Evolutionary conservation across 2,888 invertebrate species (phyloP).

Genomic region (Trichopoda pennipes): DNA sequence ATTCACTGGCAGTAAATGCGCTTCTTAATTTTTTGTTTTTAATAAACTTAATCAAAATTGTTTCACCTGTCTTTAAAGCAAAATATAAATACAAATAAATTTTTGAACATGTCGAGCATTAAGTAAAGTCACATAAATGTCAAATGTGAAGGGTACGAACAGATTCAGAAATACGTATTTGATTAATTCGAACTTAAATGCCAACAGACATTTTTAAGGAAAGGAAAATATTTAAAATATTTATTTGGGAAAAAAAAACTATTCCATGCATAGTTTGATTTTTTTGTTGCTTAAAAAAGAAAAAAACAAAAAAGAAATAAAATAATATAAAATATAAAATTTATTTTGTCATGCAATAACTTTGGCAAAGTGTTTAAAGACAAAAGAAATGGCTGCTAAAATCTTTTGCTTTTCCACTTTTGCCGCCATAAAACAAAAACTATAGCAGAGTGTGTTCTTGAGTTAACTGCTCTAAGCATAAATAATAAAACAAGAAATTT

Average conservation of each 20-base stretch:
- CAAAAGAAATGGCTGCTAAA: slow-evolving; percentile 5
- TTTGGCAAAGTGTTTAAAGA: slow-evolving; percentile 3
- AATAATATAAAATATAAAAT: no score
- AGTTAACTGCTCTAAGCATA: neutral
- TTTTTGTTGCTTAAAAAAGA: no score
- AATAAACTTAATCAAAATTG: neutral
- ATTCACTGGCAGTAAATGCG: slow-evolving; percentile 9
- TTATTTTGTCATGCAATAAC: neutral
- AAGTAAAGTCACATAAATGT: neutral
- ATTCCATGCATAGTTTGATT: no score
- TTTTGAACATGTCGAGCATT: neutral
- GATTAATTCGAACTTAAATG: no score
- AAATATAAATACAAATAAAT: slow-evolving; percentile 4
- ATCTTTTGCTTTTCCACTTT: neutral
- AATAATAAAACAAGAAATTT: no score
- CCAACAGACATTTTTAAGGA: no score
- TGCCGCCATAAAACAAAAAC: neutral
- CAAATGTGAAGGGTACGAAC: neutral
- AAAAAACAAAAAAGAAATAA: no score
- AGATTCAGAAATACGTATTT: neutral
- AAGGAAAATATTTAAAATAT: no score
- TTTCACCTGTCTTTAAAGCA: neutral
- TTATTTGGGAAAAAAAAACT: no score
- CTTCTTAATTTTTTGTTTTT: neutral
- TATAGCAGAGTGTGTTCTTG: slow-evolving; percentile 33